A percentile compares a stretch with the other conserved stretches of the same genome.
phyloP scores from a whole-genome alignment of 2,797 vertebrate genomes.

The Pygocentrus nattereri region DNA sequence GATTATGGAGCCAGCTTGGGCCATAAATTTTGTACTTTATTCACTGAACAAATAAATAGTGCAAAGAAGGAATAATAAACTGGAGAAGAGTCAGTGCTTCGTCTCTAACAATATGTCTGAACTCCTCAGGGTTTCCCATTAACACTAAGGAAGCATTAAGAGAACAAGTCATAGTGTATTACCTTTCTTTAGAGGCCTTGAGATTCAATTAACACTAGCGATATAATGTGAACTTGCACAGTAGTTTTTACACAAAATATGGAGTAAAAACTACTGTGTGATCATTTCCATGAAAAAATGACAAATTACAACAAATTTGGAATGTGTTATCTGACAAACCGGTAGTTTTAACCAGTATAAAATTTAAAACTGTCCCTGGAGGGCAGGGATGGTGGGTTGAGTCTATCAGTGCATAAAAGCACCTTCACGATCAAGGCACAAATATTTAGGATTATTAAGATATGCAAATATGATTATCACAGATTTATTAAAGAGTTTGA shows the following conservation, averaged over 20 bases:
- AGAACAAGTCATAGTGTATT: conserved; percentile 18
- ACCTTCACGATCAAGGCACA: too few species aligned
- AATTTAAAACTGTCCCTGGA: too few species aligned
- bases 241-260: conserved; percentile 20
- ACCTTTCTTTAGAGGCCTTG: neutral
- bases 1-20: conserved; percentile 48
- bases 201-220: neutral
- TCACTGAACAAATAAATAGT: conserved; percentile 57
- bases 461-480: too few species aligned
- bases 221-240: neutral
- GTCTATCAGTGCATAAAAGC: too few species aligned
- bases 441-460: too few species aligned
- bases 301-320: too few species aligned
- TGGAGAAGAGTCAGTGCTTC: conserved; percentile 34
- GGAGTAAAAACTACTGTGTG: neutral
- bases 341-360: too few species aligned
- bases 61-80: conserved; percentile 43
- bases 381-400: too few species aligned
- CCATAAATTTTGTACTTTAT: conserved; percentile 53
- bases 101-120: conserved; percentile 36
- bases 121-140: conserved; percentile 17
- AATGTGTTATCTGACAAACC: neutral
- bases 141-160: conserved; percentile 25
- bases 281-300: too few species aligned
- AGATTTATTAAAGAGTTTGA: too few species aligned